A percentile compares a stretch with the other conserved stretches of the same genome.
phyloP scores from a whole-genome alignment of 2,113 vertebrate species.

The Hypocryptadius cinnamomeus region DNA sequence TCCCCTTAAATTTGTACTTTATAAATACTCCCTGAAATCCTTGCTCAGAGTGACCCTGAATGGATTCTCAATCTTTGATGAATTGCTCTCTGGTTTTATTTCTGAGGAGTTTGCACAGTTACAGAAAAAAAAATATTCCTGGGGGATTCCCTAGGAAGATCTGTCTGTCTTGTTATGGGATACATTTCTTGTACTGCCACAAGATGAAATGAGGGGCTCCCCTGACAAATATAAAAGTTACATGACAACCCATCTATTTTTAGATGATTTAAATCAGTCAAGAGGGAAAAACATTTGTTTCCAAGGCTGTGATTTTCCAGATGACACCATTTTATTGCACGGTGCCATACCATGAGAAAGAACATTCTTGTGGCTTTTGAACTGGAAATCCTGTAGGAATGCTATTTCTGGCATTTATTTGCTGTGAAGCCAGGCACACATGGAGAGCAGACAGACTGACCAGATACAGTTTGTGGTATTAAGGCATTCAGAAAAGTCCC shows the following conservation, averaged over 20 bases:
- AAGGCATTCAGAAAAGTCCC: slow-evolving; percentile 54
- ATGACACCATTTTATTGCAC: slow-evolving; percentile 69
- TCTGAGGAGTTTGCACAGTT: slow-evolving; percentile 6
- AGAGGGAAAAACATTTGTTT: slow-evolving; percentile 63
- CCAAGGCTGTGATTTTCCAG: slow-evolving; percentile 73
- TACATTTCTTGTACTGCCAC: slow-evolving; percentile 9
- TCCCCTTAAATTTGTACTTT: background rate
- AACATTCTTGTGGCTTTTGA: slow-evolving; percentile 73
- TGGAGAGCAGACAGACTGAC: slow-evolving; percentile 60
- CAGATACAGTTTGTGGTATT: slow-evolving; percentile 65
- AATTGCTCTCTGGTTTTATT: background rate
- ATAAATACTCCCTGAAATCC: background rate
- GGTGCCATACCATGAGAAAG: slow-evolving; percentile 70
- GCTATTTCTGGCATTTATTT: slow-evolving; percentile 70
- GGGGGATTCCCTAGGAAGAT: slow-evolving; percentile 31
- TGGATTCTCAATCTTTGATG: background rate
- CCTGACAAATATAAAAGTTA: slow-evolving; percentile 43
- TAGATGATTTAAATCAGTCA: slow-evolving; percentile 63
- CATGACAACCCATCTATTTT: slow-evolving; percentile 66
- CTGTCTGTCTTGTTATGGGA: background rate
- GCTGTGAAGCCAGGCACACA: slow-evolving; percentile 57
- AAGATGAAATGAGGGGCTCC: slow-evolving; percentile 36
- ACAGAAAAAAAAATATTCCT: background rate
- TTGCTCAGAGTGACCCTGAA: background rate
- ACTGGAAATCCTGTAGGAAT: slow-evolving; percentile 71